Evolutionary conservation across 1,140 invertebrate species (phyloP).

Genomic region (Drosophila grimshawi): DNA sequence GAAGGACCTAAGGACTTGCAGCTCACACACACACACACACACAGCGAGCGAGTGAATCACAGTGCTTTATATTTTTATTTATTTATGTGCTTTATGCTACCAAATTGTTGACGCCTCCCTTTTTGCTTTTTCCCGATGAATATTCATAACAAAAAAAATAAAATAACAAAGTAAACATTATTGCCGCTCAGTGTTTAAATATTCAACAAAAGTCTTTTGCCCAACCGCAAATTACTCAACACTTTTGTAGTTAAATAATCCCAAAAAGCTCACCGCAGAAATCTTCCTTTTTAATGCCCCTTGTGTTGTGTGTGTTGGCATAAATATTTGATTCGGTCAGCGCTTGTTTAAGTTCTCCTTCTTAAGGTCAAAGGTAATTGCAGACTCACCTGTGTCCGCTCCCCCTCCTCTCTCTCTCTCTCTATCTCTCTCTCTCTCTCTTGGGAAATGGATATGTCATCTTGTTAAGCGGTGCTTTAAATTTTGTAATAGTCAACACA

Average conservation of each 20-base stretch:
- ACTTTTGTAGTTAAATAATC: constrained; percentile 52
- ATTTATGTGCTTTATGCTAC: constrained; percentile 76
- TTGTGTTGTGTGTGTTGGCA: constrained; percentile 20
- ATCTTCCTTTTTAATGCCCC: constrained; percentile 3
- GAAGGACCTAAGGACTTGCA: constrained; percentile 21
- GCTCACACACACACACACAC: not conserved
- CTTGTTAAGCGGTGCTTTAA: constrained; percentile 41
- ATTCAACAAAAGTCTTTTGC: constrained; percentile 20
- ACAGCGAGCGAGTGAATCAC: not conserved
- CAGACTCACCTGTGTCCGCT: constrained; percentile 10
- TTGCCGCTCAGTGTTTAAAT: constrained; percentile 44
- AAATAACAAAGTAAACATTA: constrained; percentile 41
- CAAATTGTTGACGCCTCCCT: constrained; percentile 67
- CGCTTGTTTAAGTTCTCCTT: constrained; percentile 39
- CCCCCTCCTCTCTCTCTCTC: not conserved
- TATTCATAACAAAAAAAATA: constrained; percentile 46
- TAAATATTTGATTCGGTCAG: constrained; percentile 48
- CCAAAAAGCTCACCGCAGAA: constrained; percentile 23
- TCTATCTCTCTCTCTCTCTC: not conserved
- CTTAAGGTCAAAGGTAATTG: constrained; percentile 59
- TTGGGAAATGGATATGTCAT: not conserved
- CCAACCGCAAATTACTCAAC: constrained; percentile 51
- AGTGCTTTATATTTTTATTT: constrained; percentile 70
- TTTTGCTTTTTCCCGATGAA: constrained; percentile 57
- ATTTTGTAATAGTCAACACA: constrained; percentile 51